Evolutionary conservation across 2,113 vertebrate genomes (phyloP), one percentile per base, ranked within the genome.

Genomic region (Cynoglossus semilaevis): DNA sequence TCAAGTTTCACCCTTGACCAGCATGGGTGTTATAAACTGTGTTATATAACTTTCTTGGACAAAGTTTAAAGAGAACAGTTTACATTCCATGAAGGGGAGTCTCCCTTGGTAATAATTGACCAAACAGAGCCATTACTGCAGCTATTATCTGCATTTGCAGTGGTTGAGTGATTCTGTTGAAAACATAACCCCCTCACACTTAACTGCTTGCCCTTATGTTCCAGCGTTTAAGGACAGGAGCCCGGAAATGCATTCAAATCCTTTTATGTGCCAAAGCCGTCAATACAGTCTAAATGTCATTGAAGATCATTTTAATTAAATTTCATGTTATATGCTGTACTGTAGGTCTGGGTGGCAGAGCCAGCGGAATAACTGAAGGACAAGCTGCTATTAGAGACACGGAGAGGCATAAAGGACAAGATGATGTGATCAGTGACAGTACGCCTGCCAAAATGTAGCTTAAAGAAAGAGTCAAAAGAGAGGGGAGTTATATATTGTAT

Each of bases 351-450:
- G 68, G 75, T 29, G 48, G 72, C 55, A 48, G 12, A 18, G 67
- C 65, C 58, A 66, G 51, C 58, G 46, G 77, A 63, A 51, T 41
- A 47, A 70, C 48, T 81, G 75, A 80, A 85, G 80, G 82, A 80
- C 79, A 66, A 51, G 57, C 81, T 82, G 83, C 80, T 83, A 85
- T 81, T 83, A 85, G 70, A 79, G 35, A 40, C 55, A 49, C 60
- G 69, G 51, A 68, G 64, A 58, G 59, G 64, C 22, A 29, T 29
- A 29, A 29, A 29, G 67, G 51, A 72, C 63, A 40, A 15, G 37
- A 34, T 65, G 59, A 56, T 41, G 40, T 43, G 43, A 43, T 34
- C n/a, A 61, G 42, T 54, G 58, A 72, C 63, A 60, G 51, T 53
- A 22, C 17, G 40, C 51, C 56, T 77, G 77, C 70, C 78, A 79